Evolutionary conservation across 1,140 invertebrate genomes (phyloP), one percentile per base, ranked within the genome.

Genomic region (Tetramorium alpestre): DNA sequence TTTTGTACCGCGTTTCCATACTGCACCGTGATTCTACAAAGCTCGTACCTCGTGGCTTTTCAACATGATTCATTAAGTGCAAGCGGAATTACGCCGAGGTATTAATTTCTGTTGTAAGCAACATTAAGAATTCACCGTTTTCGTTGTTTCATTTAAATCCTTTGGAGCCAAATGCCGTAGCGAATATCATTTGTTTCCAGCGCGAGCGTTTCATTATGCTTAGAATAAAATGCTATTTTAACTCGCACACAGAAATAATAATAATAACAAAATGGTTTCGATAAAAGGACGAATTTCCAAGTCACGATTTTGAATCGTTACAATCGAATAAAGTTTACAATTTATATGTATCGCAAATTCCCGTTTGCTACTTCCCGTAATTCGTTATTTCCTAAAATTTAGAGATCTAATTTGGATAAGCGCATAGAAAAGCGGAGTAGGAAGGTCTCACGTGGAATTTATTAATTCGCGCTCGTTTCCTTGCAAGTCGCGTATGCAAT

Each of bases 41-140:
- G 80, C 28, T 22, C 18, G 28, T 22, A 56, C 28, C 44, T 72
- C 69, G n/a, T 49, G 69, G 80, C 70, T 84, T 84, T 73, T 73
- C 80, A 84, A 84, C 80, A 84, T 75, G 69, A 84, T 84, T 84
- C 80, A 84, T 84, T 84, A 84, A 84, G 69, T 62, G 69, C 41
- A 60, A 62, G 54, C 80, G 28, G 67, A 84, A 84, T 84, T 75
- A 84, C 69, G 54, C 3, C 54, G n/a, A 47, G 47, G 54, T 84
- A 84, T 44, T 84, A 84, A 84, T 84, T 84, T 75, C 80, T 84
- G 69, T n/a, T 73, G 54, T 73, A 84, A 62, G 41, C 69, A 84
- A 75, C 41, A 84, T 84, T 84, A 84, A 75, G 54, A 75, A 84
- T 84, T 84, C 54, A 73, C 13, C 41, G 54, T 81, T 70, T 67